Percentiles rank a stretch among this genome's conserved stretches.
Conservation (phyloP, 2,113 vertebrate species). For the Corydoras sp. region DNA sequence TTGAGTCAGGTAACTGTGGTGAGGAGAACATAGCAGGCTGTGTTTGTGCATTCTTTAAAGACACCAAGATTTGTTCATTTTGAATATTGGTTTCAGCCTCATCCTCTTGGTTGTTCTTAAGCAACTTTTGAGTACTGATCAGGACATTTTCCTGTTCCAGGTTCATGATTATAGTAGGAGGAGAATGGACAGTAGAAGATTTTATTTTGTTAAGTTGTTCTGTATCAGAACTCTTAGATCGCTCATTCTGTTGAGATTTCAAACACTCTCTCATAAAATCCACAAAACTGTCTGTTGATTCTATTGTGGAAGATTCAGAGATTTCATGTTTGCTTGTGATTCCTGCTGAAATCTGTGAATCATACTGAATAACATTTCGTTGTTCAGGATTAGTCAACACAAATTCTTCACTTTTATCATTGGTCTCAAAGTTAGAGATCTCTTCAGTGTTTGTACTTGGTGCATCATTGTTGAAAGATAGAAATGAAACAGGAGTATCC, state of each 20-base stretch:
- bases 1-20: conserved; percentile 23
- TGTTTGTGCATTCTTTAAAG: conserved; percentile 22
- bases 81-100: conserved; percentile 38
- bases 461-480: conserved; percentile 46
- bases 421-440: conserved; percentile 23
- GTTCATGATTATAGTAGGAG: conserved; percentile 58
- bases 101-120: conserved; percentile 60
- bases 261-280: conserved; percentile 73
- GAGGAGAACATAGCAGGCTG: not conserved
- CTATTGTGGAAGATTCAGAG: conserved; percentile 42
- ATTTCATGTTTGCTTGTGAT: conserved; percentile 42
- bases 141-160: conserved; percentile 77
- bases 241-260: conserved; percentile 62
- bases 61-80: conserved; percentile 4
- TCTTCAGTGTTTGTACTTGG: conserved; percentile 31
- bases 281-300: conserved; percentile 66
- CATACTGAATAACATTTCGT: conserved; percentile 14
- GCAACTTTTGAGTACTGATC: conserved; percentile 73
- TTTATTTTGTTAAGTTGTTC: conserved; percentile 12
- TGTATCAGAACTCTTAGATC: conserved; percentile 27
- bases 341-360: conserved; percentile 34
- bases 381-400: conserved; percentile 18
- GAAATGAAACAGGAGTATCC: conserved; percentile 50
- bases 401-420: conserved; percentile 18
- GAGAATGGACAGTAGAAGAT: conserved; percentile 13